Percentiles rank a stretch among this genome's conserved stretches.
Evolutionary conservation across 2,113 vertebrate species (phyloP).

Genomic region (Aspiorhynchus laticeps): DNA sequence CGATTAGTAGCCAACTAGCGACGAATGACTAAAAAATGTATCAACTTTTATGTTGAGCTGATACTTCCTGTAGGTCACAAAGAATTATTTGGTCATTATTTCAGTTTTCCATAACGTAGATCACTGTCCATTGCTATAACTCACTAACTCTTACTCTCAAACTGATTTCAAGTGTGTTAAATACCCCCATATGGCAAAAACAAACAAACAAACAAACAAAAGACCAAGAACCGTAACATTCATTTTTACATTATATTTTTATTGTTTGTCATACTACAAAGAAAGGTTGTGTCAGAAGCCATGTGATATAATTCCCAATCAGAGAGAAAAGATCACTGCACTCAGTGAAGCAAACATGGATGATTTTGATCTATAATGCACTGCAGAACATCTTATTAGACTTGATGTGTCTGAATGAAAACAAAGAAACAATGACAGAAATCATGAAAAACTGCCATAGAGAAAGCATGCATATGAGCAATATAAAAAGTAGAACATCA

Average conservation of each 20-base stretch:
- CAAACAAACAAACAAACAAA: not conserved
- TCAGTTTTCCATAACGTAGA: not conserved
- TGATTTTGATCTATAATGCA: not conserved
- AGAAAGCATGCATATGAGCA: not conserved
- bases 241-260: not conserved
- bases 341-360: not conserved
- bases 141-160: not conserved
- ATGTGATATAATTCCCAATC: not conserved
- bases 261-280: not conserved
- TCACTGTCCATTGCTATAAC: not conserved
- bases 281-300: not conserved
- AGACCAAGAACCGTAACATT: not conserved
- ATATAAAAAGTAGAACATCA: slow-evolving; percentile 10
- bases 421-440: slow-evolving; percentile 3
- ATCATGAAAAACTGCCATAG: not conserved
- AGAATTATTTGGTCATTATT: not conserved
- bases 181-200: not conserved
- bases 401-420: slow-evolving; percentile 15
- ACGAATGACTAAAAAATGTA: slow-evolving; percentile 1
- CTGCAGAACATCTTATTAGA: slow-evolving; percentile 43
- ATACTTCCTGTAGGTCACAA: not conserved
- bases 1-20: not conserved
- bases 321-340: not conserved
- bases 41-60: not conserved
- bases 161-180: not conserved